Evolutionary conservation across 2,797 vertebrate genomes (phyloP), one percentile per base, ranked within the genome.

Genomic region (Rallus crepitans): DNA sequence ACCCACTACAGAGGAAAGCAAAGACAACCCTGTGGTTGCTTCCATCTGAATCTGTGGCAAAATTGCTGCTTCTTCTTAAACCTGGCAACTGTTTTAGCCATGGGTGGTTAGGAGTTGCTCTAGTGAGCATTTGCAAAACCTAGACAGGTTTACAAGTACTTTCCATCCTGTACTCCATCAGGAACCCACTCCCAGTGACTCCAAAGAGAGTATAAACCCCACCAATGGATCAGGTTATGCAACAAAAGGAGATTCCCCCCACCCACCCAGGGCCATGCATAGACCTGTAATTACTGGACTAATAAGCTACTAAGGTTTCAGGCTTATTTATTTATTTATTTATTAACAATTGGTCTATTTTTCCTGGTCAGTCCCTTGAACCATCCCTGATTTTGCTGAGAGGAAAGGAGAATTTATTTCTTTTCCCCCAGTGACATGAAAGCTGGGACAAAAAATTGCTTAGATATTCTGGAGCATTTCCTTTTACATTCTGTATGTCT

Each of bases 191-290:
- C 20, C 16, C 37, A 42, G 31, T 35, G 27, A 37, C 14, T 25
- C 30, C 0, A 0, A 33, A 42, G 25, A 75, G 4, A 11, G 6
- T 35, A 28, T 35, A 66, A 89, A 73, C 5, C 15, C 16, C 14
- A 16, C 9, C 8, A 15, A 12, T 4, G 11, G 15, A 68, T 30
- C 0, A 0, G 9, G 45, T 37, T 60, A 42, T 71, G 39, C 11
- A 39, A 35, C 18, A 50, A 35, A 56, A 63, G 21, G 15, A 42
- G 31, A 13, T 48, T 20, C 42, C 42, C 42, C 18, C 42, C 18
- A 19, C 18, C 42, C 17, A 42, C 42, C 23, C 11, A 69, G 12
- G 16, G 12, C 18, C 28, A 33, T 27, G 8, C 28, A 42, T 53
- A 55, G 55, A 85, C 42, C 19, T 60, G 13, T 42, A 42, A 71